Percentiles rank a stretch among this genome's conserved stretches.
Evolutionary conservation across 2,113 vertebrate genomes (phyloP).

Genomic region (Leptocoma aspasia): DNA sequence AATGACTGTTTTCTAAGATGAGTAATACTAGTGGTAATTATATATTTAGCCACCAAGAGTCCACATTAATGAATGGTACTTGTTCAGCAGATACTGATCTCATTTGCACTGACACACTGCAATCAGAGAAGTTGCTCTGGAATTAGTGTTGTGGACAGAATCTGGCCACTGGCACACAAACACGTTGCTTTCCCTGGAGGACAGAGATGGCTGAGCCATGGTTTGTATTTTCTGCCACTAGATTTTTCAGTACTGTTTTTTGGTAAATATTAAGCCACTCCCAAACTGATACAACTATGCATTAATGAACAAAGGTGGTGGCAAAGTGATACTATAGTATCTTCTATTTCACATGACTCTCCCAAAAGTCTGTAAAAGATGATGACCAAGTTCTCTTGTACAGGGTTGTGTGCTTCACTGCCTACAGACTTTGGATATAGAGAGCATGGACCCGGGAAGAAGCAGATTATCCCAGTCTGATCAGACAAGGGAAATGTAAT

Average conservation of each 20-base stretch:
- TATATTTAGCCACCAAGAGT: conserved; percentile 63
- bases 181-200: background rate
- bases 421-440: background rate
- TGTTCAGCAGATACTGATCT: background rate
- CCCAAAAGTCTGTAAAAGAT: background rate
- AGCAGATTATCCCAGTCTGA: background rate
- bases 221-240: background rate
- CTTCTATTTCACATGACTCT: background rate
- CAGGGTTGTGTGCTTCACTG: background rate
- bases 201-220: background rate
- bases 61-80: conserved; percentile 60
- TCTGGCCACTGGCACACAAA: background rate
- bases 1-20: conserved; percentile 70
- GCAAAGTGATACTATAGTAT: background rate
- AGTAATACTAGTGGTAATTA: conserved; percentile 65
- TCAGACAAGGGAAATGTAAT: background rate
- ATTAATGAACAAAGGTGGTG: background rate
- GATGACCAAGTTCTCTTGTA: background rate
- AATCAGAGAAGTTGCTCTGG: background rate
- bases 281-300: background rate
- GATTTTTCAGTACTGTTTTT: background rate
- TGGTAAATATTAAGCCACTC: background rate
- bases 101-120: background rate
- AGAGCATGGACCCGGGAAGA: background rate
- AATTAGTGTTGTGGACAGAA: background rate